Conservation (phyloP, 2,888 invertebrate species). For the Atherix ibis region DNA sequence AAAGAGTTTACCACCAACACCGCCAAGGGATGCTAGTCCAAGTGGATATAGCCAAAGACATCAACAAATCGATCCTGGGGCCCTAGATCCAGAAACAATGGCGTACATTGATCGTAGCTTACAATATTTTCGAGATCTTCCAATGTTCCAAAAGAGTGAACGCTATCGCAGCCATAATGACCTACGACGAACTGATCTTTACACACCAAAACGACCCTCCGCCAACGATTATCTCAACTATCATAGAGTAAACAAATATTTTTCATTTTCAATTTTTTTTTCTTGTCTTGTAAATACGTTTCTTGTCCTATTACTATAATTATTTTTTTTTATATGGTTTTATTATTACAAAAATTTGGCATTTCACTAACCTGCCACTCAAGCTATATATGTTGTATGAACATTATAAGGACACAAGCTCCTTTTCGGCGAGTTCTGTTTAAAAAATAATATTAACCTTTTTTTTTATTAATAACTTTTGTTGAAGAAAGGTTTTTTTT, state of each 20-base stretch:
- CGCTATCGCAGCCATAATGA: slow-evolving; percentile 35
- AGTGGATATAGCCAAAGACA: slow-evolving; percentile 20
- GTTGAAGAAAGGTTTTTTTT: no score
- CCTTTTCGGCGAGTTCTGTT: no score
- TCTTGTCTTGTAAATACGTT: no score
- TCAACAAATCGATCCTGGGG: slow-evolving; percentile 14
- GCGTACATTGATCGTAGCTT: slow-evolving; percentile 16
- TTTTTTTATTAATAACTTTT: no score
- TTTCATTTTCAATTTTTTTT: no score
- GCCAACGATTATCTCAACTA: slow-evolving; percentile 15
- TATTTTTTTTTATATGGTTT: no score
- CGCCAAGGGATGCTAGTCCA: slow-evolving; percentile 36
- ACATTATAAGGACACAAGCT: no score
- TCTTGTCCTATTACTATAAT: no score
- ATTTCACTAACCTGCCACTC: no score
- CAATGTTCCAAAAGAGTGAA: slow-evolving; percentile 16
- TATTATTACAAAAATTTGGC: no score
- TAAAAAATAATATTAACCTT: no score
- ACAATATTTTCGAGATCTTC: slow-evolving; percentile 18
- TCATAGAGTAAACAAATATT: slow-evolving; percentile 18
- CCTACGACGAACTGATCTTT: slow-evolving; percentile 31
- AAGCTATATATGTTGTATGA: no score
- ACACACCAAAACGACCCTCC: slow-evolving; percentile 15
- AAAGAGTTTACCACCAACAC: slow-evolving; percentile 38
- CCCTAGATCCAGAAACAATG: slow-evolving; percentile 13